phyloP scores from a whole-genome alignment of 1,140 invertebrate species.

The Pemphigus obesinymphae region DNA sequence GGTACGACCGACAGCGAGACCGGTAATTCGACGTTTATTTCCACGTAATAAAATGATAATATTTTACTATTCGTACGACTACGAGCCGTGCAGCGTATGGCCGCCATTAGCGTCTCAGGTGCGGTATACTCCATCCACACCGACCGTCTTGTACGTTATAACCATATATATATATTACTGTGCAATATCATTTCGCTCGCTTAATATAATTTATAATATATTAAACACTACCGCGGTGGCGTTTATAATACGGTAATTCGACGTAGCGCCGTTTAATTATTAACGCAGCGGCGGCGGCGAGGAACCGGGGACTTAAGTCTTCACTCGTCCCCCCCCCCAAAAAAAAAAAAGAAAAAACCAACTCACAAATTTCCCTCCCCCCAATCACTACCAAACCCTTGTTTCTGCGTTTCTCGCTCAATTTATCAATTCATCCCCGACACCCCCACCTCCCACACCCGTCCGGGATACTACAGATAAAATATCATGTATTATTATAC shows the following conservation, averaged over 20 bases:
- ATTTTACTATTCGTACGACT: no score
- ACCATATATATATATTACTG: background rate
- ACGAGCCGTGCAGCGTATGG: no score
- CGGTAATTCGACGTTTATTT: no score
- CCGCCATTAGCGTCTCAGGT: no score
- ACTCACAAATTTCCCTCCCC: no score
- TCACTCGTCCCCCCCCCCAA: background rate
- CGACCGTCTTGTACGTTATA: background rate
- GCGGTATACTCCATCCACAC: no score
- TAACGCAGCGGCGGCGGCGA: background rate
- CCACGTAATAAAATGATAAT: no score
- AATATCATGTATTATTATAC: no score
- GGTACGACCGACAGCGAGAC: no score
- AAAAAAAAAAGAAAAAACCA: no score
- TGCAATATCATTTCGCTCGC: background rate
- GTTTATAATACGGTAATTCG: background rate
- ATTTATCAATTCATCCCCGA: background rate
- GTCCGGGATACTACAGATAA: no score
- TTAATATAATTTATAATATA: background rate
- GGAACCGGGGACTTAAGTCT: background rate
- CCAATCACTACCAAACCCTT: no score
- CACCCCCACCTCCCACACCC: background rate
- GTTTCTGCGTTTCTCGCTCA: background rate
- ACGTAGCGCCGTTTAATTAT: constrained; percentile 33
- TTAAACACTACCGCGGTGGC: background rate